phyloP scores from a whole-genome alignment of 1,140 invertebrate species.

The Melanaphis sacchari region DNA sequence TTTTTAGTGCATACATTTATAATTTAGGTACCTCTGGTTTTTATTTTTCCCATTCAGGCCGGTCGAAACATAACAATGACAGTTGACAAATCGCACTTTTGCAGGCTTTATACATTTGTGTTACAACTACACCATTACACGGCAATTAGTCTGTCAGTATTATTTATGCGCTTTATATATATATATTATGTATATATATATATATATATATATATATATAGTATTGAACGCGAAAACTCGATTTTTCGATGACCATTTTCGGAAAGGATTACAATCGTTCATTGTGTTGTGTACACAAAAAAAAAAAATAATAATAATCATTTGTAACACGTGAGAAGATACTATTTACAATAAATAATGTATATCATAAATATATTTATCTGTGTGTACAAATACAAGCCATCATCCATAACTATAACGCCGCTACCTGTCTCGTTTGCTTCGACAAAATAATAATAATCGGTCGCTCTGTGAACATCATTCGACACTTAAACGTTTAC shows the following conservation, averaged over 20 bases:
- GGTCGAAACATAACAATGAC: slow-evolving; percentile 22
- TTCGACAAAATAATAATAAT: neutral
- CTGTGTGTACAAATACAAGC: neutral
- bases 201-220: neutral
- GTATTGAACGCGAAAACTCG: slow-evolving; percentile 23
- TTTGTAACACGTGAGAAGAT: neutral
- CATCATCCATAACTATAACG: neutral
- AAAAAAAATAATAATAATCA: neutral
- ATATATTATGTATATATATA: neutral
- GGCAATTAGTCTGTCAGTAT: slow-evolving; percentile 40
- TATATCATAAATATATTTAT: neutral
- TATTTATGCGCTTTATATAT: slow-evolving; percentile 29
- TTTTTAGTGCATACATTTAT: slow-evolving; percentile 27
- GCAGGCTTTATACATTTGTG: slow-evolving; percentile 32
- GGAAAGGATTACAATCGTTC: slow-evolving; percentile 12
- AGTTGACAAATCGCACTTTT: slow-evolving; percentile 46
- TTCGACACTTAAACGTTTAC: neutral
- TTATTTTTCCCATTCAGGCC: neutral
- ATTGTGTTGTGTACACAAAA: neutral
- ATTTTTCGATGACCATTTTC: slow-evolving; percentile 42
- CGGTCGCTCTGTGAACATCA: neutral
- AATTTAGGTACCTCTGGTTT: slow-evolving; percentile 1
- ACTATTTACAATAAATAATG: neutral
- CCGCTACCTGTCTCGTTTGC: neutral
- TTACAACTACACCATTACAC: slow-evolving; percentile 23